Percentiles rank a stretch among this genome's conserved stretches.
Conservation (phyloP, 2,797 vertebrate genomes). For the Spatula clypeata region DNA sequence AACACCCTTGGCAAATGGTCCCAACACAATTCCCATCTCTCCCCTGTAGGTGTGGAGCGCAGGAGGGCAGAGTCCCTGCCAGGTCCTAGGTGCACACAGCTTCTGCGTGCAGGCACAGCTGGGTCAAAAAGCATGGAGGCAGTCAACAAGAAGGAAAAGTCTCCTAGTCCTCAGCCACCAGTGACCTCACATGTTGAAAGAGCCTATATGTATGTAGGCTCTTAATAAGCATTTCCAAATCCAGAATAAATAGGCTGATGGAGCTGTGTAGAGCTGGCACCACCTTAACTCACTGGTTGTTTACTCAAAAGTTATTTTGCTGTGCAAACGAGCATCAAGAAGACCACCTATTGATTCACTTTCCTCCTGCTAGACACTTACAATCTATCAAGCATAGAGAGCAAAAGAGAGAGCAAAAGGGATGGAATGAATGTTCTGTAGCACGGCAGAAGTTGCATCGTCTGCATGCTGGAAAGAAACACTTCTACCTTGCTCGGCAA, state of each 20-base stretch:
- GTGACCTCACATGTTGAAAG: background rate
- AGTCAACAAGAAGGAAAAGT: background rate
- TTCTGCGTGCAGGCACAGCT: background rate
- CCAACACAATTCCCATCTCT: background rate
- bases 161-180: background rate
- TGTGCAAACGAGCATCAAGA: conserved; percentile 54
- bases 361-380: conserved; percentile 63
- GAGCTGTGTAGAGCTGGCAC: background rate
- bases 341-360: conserved; percentile 68
- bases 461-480: conserved; percentile 7
- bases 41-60: background rate
- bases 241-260: background rate
- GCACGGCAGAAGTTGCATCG: conserved; percentile 25
- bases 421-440: conserved; percentile 17
- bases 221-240: conserved; percentile 41
- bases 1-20: background rate
- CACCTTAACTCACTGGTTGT: conserved; percentile 40
- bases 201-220: background rate
- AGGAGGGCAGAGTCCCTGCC: background rate
- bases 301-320: conserved; percentile 71
- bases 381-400: conserved; percentile 67
- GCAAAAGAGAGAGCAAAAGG: background rate
- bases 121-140: background rate
- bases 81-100: background rate
- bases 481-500: background rate